Conservation (phyloP, 1,140 invertebrate species). For the fruit fly (Drosophila melanogaster) region DNA sequence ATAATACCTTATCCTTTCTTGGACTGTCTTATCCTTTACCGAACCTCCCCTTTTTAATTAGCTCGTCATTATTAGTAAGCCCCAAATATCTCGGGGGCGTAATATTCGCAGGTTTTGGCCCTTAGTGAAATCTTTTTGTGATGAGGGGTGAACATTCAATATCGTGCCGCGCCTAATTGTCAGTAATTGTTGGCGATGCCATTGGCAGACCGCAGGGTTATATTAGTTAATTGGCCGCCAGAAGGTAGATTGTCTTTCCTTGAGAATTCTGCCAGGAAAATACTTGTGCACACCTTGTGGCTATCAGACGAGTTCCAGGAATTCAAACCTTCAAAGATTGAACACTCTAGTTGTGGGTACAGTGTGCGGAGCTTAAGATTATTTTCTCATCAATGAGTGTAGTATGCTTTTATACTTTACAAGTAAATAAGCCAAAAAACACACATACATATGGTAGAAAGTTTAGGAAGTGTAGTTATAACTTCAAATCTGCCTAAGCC, state of each 20-base stretch:
- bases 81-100: conserved; percentile 6
- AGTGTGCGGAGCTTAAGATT: too few species aligned
- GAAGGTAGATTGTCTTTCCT: background rate
- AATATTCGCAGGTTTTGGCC: background rate
- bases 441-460: too few species aligned
- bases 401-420: too few species aligned
- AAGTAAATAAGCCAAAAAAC: too few species aligned
- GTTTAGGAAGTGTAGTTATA: too few species aligned
- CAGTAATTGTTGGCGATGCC: conserved; percentile 34
- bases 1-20: background rate
- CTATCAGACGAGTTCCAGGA: too few species aligned
- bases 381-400: too few species aligned
- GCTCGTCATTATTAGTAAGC: background rate
- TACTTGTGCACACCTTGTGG: background rate
- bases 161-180: conserved; percentile 37
- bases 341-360: too few species aligned
- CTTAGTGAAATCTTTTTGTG: conserved; percentile 3
- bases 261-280: background rate
- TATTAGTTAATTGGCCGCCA: conserved; percentile 34
- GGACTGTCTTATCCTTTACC: background rate
- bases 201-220: conserved; percentile 3
- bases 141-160: conserved; percentile 21
- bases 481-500: too few species aligned
- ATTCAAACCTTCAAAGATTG: too few species aligned
- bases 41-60: background rate